A percentile compares a stretch with the other conserved stretches of the same genome.
Evolutionary conservation across 2,797 vertebrate species (phyloP).

Genomic region (Melanotaenia pygmaea): DNA sequence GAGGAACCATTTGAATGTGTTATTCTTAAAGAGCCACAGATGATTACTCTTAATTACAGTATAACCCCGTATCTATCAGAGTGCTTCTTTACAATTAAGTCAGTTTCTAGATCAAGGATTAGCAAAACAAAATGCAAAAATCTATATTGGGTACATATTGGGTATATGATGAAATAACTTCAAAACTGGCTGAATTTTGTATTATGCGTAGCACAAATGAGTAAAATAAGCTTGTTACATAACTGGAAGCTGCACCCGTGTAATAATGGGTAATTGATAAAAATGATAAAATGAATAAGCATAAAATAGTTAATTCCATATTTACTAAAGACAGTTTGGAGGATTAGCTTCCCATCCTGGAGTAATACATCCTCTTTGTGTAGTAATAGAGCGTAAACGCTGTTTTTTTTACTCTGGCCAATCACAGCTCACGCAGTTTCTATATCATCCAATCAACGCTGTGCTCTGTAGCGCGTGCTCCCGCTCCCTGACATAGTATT

Average conservation of each 20-base stretch:
- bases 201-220: too few relatives aligned
- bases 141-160: too few relatives aligned
- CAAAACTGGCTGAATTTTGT: background rate
- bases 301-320: background rate
- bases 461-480: background rate
- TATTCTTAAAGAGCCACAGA: background rate
- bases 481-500: constrained; percentile 59
- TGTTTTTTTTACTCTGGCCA: background rate
- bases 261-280: too few relatives aligned
- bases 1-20: background rate
- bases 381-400: background rate
- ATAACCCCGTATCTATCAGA: background rate
- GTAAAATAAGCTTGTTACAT: too few relatives aligned
- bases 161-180: background rate
- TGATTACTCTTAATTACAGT: background rate
- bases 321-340: background rate
- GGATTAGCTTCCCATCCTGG: background rate
- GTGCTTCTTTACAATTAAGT: too few relatives aligned
- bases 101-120: too few relatives aligned
- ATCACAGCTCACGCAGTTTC: constrained; percentile 12
- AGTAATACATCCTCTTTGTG: background rate
- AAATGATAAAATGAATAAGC: background rate
- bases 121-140: background rate
- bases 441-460: constrained; percentile 63
- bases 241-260: too few relatives aligned